phyloP scores from a whole-genome alignment of 2,797 vertebrate genomes.

The Crax fasciolata region DNA sequence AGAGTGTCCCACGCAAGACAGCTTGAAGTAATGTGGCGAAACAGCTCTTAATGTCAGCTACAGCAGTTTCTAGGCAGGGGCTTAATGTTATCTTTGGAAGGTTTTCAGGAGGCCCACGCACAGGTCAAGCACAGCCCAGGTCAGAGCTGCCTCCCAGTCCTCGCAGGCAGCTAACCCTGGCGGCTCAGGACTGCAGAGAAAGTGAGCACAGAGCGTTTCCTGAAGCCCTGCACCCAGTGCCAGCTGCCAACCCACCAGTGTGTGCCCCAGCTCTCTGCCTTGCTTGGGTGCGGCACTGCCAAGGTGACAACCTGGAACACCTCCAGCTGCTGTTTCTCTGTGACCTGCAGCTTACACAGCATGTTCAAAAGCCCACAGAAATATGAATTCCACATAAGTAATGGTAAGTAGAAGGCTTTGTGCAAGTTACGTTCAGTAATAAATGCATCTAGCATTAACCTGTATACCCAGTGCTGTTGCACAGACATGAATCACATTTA shows the following conservation, averaged over 20 bases:
- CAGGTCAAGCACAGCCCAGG: neutral
- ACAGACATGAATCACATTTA: neutral
- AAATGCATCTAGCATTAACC: neutral
- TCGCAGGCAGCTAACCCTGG: neutral
- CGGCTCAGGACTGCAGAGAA: neutral
- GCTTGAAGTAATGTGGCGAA: neutral
- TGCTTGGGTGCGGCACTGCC: neutral
- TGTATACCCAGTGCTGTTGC: neutral
- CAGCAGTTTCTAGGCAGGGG: accelerated
- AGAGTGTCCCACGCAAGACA: neutral
- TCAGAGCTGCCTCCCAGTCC: neutral
- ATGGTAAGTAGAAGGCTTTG: neutral
- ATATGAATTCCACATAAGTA: neutral
- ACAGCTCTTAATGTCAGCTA: neutral
- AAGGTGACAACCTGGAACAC: neutral
- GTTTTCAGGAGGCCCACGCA: neutral
- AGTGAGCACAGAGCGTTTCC: neutral
- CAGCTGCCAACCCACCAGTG: neutral
- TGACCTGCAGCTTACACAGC: neutral
- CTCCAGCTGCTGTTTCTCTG: neutral
- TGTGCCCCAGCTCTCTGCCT: neutral
- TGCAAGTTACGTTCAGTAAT: neutral
- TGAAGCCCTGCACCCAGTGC: neutral
- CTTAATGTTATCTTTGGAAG: neutral
- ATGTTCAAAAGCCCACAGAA: constrained; percentile 10